Conservation (phyloP, 2,888 invertebrate genomes). For the Frankliniella intonsa region DNA sequence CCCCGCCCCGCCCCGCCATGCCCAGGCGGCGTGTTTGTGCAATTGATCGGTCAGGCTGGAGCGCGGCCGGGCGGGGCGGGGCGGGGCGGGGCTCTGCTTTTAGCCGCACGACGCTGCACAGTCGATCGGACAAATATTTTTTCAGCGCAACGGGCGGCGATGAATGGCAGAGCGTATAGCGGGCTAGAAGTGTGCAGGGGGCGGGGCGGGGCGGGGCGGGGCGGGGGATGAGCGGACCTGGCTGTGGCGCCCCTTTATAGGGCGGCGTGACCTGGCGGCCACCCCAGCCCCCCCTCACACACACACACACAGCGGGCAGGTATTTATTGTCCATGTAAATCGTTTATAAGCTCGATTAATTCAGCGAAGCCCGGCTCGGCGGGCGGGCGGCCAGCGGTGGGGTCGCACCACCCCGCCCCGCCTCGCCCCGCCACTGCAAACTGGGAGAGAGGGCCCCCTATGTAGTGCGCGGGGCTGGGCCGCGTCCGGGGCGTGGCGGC, state of each 20-base stretch:
- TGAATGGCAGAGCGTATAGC: background rate
- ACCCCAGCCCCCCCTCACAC: background rate
- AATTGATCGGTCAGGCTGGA: background rate
- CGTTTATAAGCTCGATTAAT: conserved; percentile 21
- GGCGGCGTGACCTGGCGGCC: background rate
- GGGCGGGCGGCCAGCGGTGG: background rate
- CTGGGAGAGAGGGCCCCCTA: background rate
- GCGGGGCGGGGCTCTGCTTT: background rate
- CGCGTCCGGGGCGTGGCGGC: background rate
- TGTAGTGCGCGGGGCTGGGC: background rate
- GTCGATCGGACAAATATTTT: background rate
- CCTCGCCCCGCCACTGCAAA: no score
- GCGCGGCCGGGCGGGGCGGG: background rate
- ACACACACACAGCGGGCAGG: background rate
- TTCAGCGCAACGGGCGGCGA: no score
- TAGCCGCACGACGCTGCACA: background rate
- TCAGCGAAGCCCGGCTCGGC: background rate
- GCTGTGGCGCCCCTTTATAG: background rate
- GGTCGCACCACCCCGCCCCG: background rate
- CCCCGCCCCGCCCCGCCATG: background rate
- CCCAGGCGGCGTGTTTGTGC: background rate
- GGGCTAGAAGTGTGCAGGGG: background rate
- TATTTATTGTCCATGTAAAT: conserved; percentile 16
- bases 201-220: background rate
- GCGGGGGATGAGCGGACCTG: background rate